phyloP scores from a whole-genome alignment of 2,797 vertebrate genomes.

The Calcarius lapponicus region DNA sequence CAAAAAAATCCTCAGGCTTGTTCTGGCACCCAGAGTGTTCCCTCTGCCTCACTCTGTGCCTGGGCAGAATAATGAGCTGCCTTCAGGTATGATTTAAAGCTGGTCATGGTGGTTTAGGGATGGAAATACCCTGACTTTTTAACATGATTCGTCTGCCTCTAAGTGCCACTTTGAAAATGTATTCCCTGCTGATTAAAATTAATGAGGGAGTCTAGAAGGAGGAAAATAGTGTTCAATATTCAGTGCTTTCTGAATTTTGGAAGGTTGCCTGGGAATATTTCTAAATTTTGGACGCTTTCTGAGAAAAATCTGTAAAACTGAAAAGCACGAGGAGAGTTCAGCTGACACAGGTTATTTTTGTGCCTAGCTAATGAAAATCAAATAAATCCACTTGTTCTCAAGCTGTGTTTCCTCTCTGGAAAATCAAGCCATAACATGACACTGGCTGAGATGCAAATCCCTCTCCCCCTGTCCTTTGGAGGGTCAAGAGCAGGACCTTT shows the following conservation, averaged over 20 bases:
- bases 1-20: neutral
- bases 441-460: neutral
- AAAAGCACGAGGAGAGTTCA: neutral
- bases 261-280: constrained; percentile 19
- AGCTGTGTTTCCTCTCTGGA: neutral
- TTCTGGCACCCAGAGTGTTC: neutral
- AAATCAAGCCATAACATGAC: neutral
- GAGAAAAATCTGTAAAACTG: neutral
- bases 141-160: neutral
- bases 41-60: neutral
- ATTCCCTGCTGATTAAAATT: constrained; percentile 28
- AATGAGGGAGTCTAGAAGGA: neutral
- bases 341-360: neutral
- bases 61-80: neutral
- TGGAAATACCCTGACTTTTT: constrained; percentile 4
- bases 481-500: neutral
- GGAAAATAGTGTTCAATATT: neutral
- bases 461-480: neutral
- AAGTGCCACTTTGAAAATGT: constrained; percentile 5
- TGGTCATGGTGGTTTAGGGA: constrained; percentile 1
- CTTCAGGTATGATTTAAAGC: constrained; percentile 2
- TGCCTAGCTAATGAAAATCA: neutral
- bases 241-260: constrained; percentile 11
- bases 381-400: neutral
- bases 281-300: constrained; percentile 12